Conservation (phyloP, 2,797 vertebrate species). For the Pangasius larnaudii region DNA sequence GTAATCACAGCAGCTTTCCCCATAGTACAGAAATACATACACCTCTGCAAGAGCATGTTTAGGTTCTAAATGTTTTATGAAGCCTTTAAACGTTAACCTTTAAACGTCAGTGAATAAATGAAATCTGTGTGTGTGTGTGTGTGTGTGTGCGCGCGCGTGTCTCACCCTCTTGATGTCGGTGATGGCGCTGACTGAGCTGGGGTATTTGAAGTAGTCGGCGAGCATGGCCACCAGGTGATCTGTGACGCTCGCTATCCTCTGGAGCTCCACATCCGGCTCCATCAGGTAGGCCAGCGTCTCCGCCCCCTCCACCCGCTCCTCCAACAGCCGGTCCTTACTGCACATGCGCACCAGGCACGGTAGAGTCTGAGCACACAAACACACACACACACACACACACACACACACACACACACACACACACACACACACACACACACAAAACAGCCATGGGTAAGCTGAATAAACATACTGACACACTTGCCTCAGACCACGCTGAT, state of each 20-base stretch:
- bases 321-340: conserved; percentile 93
- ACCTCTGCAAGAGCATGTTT: not conserved
- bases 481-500: not conserved
- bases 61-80: conserved; percentile 21
- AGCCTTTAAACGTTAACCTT: conserved; percentile 28
- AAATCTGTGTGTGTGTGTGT: not conserved
- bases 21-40: not conserved
- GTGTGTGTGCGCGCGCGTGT: not conserved
- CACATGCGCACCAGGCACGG: conserved; percentile 98
- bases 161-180: conserved; percentile 98
- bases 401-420: too few relatives aligned
- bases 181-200: conserved; percentile 97
- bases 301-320: conserved; percentile 95
- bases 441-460: not conserved
- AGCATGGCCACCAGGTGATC: conserved; percentile 97
- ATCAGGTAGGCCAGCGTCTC: conserved; percentile 97
- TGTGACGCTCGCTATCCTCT: conserved; percentile 96
- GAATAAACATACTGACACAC: not conserved
- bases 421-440: too few relatives aligned
- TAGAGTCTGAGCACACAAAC: conserved; percentile 79
- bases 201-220: conserved; percentile 99
- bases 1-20: not conserved
- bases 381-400: not conserved
- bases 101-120: conserved; percentile 16
- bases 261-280: conserved; percentile 95